Percentiles rank a stretch among this genome's conserved stretches.
Evolutionary conservation across 2,797 vertebrate species (phyloP).

Genomic region (Chelon labrosus): DNA sequence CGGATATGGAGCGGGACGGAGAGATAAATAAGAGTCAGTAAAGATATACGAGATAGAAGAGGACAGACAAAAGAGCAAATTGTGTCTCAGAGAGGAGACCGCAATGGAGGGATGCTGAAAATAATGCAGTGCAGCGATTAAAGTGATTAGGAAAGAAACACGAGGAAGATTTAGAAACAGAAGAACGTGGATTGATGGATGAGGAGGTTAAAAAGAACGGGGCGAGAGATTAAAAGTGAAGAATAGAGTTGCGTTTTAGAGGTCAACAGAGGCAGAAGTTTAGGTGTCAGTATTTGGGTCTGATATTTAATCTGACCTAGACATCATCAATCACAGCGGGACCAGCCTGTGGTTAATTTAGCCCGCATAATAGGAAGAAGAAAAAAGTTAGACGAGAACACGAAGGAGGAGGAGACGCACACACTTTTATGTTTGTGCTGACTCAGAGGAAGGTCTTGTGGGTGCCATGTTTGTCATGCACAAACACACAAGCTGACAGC

Average conservation of each 20-base stretch:
- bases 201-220: conserved; percentile 9
- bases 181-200: conserved; percentile 11
- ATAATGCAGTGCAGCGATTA: conserved; percentile 8
- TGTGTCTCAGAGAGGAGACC: background rate
- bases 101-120: conserved; percentile 24
- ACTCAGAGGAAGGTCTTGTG: conserved; percentile 39
- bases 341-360: conserved; percentile 23
- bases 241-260: conserved; percentile 10
- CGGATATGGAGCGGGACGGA: background rate
- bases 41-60: conserved; percentile 26
- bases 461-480: background rate
- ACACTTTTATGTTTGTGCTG: conserved; percentile 44
- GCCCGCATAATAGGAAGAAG: conserved; percentile 40
- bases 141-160: conserved; percentile 12
- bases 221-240: conserved; percentile 17
- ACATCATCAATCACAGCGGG: conserved; percentile 56
- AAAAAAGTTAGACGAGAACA: conserved; percentile 18
- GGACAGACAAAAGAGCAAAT: background rate
- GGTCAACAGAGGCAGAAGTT: conserved; percentile 35
- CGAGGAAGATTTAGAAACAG: background rate
- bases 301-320: conserved; percentile 53
- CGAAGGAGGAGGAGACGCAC: background rate
- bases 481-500: conserved; percentile 3
- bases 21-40: conserved; percentile 31
- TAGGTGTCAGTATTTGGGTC: conserved; percentile 22